These are phyloP conservation scores for Drosophila saltans DNA, from an alignment of 1,140 invertebrate genomes.

Conservation along the genomic window DNA sequence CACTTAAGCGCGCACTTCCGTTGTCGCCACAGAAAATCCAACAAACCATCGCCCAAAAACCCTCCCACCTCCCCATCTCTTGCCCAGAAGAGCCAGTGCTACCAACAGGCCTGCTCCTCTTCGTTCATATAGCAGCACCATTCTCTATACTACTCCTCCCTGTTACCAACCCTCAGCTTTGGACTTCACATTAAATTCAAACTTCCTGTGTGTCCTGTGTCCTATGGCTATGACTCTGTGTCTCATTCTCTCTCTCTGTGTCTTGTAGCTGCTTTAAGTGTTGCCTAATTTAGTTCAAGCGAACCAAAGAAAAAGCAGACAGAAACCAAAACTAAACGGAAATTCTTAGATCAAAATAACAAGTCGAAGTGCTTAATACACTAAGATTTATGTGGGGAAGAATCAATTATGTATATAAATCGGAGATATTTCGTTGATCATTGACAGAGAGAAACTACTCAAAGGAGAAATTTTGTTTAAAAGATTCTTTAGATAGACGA, in stretches of 20 bases:
- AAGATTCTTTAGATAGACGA: too few relatives aligned
- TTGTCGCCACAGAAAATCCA: constrained; percentile 17
- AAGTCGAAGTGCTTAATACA: background rate
- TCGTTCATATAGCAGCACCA: background rate
- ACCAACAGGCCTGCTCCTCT: background rate
- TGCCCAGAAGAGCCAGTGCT: too few relatives aligned
- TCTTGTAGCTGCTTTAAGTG: constrained; percentile 58
- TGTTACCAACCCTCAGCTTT: background rate
- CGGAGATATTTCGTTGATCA: too few relatives aligned
- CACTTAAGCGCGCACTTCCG: constrained; percentile 69
- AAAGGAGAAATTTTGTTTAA: too few relatives aligned
- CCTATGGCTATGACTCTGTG: constrained; percentile 12
- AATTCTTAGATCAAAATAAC: background rate
- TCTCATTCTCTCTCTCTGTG: constrained; percentile 15
- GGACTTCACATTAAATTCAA: constrained; percentile 57
- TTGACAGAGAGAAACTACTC: too few relatives aligned
- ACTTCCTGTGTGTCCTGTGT: constrained; percentile 43
- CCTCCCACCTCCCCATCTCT: background rate
- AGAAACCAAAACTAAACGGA: background rate
- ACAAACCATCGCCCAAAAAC: background rate
- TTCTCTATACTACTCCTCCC: background rate
- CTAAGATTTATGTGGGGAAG: background rate
- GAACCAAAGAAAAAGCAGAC: constrained; percentile 20
- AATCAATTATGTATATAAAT: too few relatives aligned
- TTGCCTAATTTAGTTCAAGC: constrained; percentile 64